Evolutionary conservation across 2,888 invertebrate genomes (phyloP).

Genomic region (Cantharis rustica): DNA sequence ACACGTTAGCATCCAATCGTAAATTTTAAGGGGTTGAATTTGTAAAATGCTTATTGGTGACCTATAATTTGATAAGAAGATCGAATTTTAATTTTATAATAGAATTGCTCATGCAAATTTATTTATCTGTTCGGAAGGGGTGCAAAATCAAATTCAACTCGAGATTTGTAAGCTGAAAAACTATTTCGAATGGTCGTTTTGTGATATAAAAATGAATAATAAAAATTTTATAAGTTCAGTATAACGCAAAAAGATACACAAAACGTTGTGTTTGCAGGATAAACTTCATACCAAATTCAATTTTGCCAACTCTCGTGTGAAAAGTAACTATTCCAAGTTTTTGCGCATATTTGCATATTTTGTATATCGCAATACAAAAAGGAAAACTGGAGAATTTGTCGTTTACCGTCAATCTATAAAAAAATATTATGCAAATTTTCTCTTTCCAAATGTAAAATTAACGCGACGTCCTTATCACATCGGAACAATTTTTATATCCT

Average conservation of each 20-base stretch:
- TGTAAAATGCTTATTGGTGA: conserved; percentile 46
- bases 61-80: conserved; percentile 48
- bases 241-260: neutral
- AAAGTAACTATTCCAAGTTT: conserved; percentile 41
- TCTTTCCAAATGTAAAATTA: neutral
- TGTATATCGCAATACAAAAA: neutral
- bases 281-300: conserved; percentile 40
- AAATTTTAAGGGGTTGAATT: conserved; percentile 24
- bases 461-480: neutral
- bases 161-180: neutral
- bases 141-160: conserved; percentile 19
- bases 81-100: conserved; percentile 41
- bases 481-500: neutral
- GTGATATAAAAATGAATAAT: neutral
- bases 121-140: conserved; percentile 7
- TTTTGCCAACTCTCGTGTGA: conserved; percentile 41
- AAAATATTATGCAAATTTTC: neutral
- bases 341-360: conserved; percentile 27
- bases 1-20: conserved; percentile 27
- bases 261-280: conserved; percentile 19
- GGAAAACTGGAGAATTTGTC: neutral
- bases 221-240: neutral
- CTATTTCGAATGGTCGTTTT: neutral
- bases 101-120: conserved; percentile 10
- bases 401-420: neutral